Base-by-base conservation (phyloP, 2,797 vertebrate species). In the Galago senegalensis region DNA sequence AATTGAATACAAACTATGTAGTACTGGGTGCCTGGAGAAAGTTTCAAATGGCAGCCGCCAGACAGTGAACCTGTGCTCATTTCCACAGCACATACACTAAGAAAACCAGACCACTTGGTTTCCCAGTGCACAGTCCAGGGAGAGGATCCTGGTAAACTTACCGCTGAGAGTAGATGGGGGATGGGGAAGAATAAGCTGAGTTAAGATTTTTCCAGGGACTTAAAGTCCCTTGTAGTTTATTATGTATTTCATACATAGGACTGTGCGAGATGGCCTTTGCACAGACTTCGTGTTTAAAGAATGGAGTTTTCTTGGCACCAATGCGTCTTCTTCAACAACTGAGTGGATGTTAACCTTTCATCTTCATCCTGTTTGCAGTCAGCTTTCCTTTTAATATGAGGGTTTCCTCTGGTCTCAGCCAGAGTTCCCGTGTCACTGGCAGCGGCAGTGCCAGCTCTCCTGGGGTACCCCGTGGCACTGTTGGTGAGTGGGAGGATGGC, bases 251-350 rank as follows among this genome's bases (percentile, higher is more conserved):
- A 63, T 72, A 43, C 63, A 16, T 4, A 27, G 40, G n/a, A 18
- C 31, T 46, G 3, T 60, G 43, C 58, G 34, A 61, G 60, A 63
- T 29, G 14, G 72, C 56, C 29, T n/a, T 79, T 77, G 49, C 7
- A 17, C 37, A 82, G 29, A 29, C 84, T 17, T 63, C 65, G 46
- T 85, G 69, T 18, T 70, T 69, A 25, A 46, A 90, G 49, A 70
- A 87, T 13, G 73, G 27, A 16, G 27, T 67, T 95, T 96, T 79
- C 49, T 65, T 73, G 82, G 40, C 84, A 70, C 92, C 40, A 4
- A 46, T 21, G 16, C 16, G 58, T 23, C 12, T 89, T 40, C 87
- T 65, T 34, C 43, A 76, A 23, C 53, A 61, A 2, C 23, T 61
- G 77, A 76, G 60, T 40, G 70, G n/a, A 60, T 49, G 43, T 31